Evolutionary conservation across 2,888 invertebrate species (phyloP).

Genomic region (Torymus aiolomorphi): DNA sequence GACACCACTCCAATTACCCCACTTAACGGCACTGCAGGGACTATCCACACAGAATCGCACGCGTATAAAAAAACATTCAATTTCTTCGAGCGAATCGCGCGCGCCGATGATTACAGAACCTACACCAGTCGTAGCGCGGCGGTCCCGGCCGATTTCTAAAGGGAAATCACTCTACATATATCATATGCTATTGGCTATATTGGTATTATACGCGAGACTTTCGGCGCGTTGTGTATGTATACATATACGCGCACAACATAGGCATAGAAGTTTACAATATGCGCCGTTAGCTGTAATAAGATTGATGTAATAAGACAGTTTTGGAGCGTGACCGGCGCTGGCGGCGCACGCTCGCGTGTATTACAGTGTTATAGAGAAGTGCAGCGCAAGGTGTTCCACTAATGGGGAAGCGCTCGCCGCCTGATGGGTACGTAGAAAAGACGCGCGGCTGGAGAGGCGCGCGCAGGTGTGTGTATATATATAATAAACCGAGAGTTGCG

Average conservation of each 20-base stretch:
- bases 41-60: neutral
- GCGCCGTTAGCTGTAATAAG: conserved; percentile 71
- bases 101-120: neutral
- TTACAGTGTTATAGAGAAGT: neutral
- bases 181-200: too few relatives aligned
- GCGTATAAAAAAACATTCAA: too few relatives aligned
- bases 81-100: neutral
- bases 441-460: neutral
- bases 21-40: neutral
- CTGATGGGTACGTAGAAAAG: conserved; percentile 9
- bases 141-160: conserved; percentile 50
- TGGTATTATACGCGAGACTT: neutral
- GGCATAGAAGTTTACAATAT: conserved; percentile 18
- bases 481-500: conserved; percentile 23
- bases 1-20: conserved; percentile 27
- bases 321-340: conserved; percentile 72
- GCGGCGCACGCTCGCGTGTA: conserved; percentile 52
- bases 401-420: conserved; percentile 57
- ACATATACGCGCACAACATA: too few relatives aligned
- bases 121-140: too few relatives aligned
- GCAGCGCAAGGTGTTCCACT: conserved; percentile 61
- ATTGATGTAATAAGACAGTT: conserved; percentile 74
- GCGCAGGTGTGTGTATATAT: conserved; percentile 2
- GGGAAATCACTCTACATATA: conserved; percentile 14
- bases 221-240: too few relatives aligned